phyloP scores from a whole-genome alignment of 2,888 invertebrate species.

The Cistogaster globosa region DNA sequence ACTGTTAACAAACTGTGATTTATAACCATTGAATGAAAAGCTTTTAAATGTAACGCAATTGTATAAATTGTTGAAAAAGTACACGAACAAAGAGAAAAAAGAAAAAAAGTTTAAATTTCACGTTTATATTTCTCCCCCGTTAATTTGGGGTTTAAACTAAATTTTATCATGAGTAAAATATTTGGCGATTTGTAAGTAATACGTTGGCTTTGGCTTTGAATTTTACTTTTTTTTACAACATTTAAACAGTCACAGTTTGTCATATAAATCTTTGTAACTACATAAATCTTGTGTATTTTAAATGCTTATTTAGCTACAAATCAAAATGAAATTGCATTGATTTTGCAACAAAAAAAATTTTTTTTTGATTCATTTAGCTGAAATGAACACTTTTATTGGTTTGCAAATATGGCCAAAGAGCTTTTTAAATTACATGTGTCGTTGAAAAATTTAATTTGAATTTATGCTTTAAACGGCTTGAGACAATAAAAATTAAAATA shows the following conservation, averaged over 20 bases:
- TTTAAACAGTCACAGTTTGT: conserved; percentile 66
- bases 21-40: conserved; percentile 66
- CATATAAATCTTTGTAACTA: conserved; percentile 81
- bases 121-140: conserved; percentile 50
- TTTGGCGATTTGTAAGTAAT: conserved; percentile 40
- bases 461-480: neutral
- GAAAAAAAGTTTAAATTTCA: conserved; percentile 30
- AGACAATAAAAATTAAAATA: neutral
- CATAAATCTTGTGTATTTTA: conserved; percentile 79
- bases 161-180: conserved; percentile 34
- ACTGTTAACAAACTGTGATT: conserved; percentile 72
- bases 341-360: conserved; percentile 74
- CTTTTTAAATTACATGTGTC: neutral
- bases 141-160: conserved; percentile 57
- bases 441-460: neutral
- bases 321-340: conserved; percentile 81
- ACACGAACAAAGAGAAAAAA: conserved; percentile 16
- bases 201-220: neutral
- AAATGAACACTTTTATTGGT: conserved; percentile 36
- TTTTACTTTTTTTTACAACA: conserved; percentile 7
- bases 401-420: neutral
- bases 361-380: conserved; percentile 72
- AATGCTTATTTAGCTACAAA: conserved; percentile 76
- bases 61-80: conserved; percentile 46
- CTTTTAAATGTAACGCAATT: conserved; percentile 71